Conservation (phyloP, 2,888 invertebrate species). For the Dicyrtomina minuta region DNA sequence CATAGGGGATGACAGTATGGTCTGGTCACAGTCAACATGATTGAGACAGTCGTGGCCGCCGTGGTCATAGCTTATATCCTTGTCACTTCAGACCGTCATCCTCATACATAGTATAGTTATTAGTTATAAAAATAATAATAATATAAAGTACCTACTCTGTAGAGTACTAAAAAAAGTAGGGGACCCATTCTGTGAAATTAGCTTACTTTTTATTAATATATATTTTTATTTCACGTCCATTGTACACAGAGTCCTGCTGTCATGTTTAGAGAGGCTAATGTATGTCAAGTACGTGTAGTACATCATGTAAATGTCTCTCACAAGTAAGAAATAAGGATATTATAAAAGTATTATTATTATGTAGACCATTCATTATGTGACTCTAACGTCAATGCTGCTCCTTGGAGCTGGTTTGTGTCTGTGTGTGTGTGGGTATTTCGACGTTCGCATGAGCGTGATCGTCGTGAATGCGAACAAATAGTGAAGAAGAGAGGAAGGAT, state of each 20-base stretch:
- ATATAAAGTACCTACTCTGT: no score
- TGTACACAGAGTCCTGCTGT: constrained; percentile 6
- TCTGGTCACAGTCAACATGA: no score
- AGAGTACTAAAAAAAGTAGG: constrained; percentile 18
- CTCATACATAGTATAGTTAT: not conserved
- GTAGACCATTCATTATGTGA: not conserved
- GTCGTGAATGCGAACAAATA: no score
- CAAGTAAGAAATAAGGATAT: not conserved
- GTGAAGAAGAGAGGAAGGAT: not conserved
- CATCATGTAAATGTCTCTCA: not conserved
- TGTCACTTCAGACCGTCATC: not conserved
- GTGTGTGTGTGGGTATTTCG: no score
- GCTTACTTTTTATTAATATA: not conserved
- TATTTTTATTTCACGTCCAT: no score
- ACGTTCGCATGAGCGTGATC: no score
- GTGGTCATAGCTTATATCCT: not conserved
- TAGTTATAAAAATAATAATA: no score
- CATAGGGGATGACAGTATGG: no score
- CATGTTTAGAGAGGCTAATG: constrained; percentile 6
- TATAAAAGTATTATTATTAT: not conserved
- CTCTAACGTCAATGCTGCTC: no score
- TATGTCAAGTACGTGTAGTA: constrained; percentile 10
- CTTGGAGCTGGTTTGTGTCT: no score
- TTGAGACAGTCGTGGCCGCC: not conserved
- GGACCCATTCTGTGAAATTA: constrained; percentile 10